Base-by-base conservation (phyloP, 2,113 vertebrate genomes). In the Ictalurus punctatus region DNA sequence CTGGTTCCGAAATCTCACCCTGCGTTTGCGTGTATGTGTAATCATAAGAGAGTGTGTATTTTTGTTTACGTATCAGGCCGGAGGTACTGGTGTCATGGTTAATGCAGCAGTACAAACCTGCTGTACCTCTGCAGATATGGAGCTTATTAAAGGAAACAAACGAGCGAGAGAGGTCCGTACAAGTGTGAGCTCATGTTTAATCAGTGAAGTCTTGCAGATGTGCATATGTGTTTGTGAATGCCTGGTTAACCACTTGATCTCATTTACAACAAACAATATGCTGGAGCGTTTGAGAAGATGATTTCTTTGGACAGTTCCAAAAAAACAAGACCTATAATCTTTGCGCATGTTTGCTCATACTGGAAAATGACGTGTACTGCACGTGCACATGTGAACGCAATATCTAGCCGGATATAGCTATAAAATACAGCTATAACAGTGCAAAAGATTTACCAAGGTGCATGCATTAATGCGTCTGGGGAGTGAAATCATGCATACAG, bases 231-330 rank as follows among this genome's bases (percentile, higher is more conserved):
- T 84, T 74, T 88, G 82, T 84, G 58, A 89, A 89, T 61, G 65
- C 81, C 67, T 63, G 87, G 87, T 83, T 88, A 84, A 88, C 67
- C 80, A 74, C 69, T 83, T 54, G 63, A 88, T 83, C 80, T 76
- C 67, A 7, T n/a, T 61, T 74, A 30, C 52, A 80, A 79, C 48
- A 85, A 89, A 89, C 88, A 89, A n/a, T 76, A 80, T 67, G 88
- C 71, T 54, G 83, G 61, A 63, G 37, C 21, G 61, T 56, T 80
- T 61, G 81, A 89, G 83, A 85, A 80, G 71, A 82, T 2, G 30
- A n/a, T n/a, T 63, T 83, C 44, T 30, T 6, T 13, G 9, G 9
- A 21, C 6, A 2, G 13, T 40, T 37, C 40, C 61, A 17, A 27
- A 6, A 73, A 44, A 61, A 83, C 34, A 88, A 56, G 30, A 6